These are phyloP conservation scores for Cryptocephalus primarius DNA, from an alignment of 2,888 invertebrate genomes.

Conservation along the genomic window DNA sequence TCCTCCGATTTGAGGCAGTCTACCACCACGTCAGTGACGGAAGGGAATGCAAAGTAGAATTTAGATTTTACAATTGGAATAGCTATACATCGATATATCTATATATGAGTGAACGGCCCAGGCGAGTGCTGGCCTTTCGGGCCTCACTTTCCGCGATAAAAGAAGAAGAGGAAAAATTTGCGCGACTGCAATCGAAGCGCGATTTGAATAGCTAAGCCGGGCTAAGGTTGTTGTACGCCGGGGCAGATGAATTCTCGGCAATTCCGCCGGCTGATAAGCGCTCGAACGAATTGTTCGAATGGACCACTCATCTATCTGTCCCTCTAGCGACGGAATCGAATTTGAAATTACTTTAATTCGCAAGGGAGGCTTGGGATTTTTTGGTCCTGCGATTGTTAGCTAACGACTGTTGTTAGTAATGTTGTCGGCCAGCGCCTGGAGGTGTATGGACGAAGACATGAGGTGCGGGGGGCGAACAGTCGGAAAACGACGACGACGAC, in stretches of 20 bases:
- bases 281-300: constrained; percentile 32
- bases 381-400: constrained; percentile 32
- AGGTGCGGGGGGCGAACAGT: not conserved
- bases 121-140: constrained; percentile 17
- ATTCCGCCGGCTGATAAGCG: constrained; percentile 28
- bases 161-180: constrained; percentile 30
- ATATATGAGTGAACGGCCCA: constrained; percentile 33
- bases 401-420: constrained; percentile 35
- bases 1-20: not conserved
- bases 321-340: constrained; percentile 40
- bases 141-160: constrained; percentile 15
- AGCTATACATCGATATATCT: constrained; percentile 32
- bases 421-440: constrained; percentile 11
- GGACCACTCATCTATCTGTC: constrained; percentile 40
- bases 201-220: constrained; percentile 41
- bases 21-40: constrained; percentile 18
- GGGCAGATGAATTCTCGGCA: constrained; percentile 32
- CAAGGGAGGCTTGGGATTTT: constrained; percentile 39
- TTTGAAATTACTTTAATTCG: constrained; percentile 43
- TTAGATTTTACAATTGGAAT: constrained; percentile 39
- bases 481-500: too few species aligned
- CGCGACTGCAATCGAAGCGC: constrained; percentile 38
- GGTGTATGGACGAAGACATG: constrained; percentile 4
- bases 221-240: constrained; percentile 37
- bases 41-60: constrained; percentile 38